A percentile compares a stretch with the other conserved stretches of the same genome.
Conservation (phyloP, 2,888 invertebrate species). For the Eupithecia exiguata region DNA sequence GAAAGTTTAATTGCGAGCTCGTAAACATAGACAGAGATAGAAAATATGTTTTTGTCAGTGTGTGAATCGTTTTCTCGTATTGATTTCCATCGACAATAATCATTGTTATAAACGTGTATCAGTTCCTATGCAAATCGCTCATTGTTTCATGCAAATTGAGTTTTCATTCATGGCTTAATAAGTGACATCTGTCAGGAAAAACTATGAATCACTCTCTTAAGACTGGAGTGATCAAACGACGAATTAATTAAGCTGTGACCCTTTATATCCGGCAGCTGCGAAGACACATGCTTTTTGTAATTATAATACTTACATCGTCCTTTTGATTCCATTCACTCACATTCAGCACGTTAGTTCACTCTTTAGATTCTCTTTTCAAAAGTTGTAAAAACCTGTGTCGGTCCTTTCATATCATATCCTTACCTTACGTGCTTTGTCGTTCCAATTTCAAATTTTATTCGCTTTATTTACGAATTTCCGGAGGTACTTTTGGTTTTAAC, state of each 20-base stretch:
- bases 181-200: slow-evolving; percentile 79
- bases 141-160: slow-evolving; percentile 79
- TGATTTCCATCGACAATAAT: slow-evolving; percentile 76
- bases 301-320: slow-evolving; percentile 61
- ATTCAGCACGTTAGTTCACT: slow-evolving; percentile 36
- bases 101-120: slow-evolving; percentile 71
- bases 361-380: slow-evolving; percentile 11
- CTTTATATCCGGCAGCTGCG: slow-evolving; percentile 80
- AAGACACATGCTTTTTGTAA: slow-evolving; percentile 64
- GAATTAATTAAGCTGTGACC: slow-evolving; percentile 77
- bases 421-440: slow-evolving; percentile 18
- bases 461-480: slow-evolving; percentile 15
- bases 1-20: slow-evolving; percentile 67
- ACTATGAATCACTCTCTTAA: slow-evolving; percentile 79
- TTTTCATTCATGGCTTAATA: slow-evolving; percentile 80
- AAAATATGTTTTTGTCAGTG: slow-evolving; percentile 57
- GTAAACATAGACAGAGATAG: slow-evolving; percentile 51
- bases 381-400: slow-evolving; percentile 28
- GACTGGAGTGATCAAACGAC: slow-evolving; percentile 74
- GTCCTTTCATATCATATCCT: slow-evolving; percentile 18
- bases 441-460: slow-evolving; percentile 22
- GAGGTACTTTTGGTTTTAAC: slow-evolving; percentile 12
- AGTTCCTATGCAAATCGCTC: slow-evolving; percentile 73
- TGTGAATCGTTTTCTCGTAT: slow-evolving; percentile 79
- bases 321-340: slow-evolving; percentile 44